Evolutionary conservation across 64 coral and sea anemone species (phyloP).

Genomic region (Pocillopora verrucosa): DNA sequence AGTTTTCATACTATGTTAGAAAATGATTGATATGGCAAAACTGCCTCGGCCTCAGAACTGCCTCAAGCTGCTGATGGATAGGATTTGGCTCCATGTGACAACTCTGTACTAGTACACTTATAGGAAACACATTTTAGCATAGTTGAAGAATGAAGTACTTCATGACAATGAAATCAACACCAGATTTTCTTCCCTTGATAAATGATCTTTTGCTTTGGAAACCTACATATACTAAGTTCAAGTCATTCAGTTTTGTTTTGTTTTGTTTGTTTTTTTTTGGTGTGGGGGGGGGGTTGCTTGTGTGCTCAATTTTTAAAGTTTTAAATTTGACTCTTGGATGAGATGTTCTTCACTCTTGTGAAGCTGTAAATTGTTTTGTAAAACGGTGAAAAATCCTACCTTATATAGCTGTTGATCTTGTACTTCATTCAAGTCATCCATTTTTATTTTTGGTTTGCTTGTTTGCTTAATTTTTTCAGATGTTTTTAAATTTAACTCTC

Average conservation of each 20-base stretch:
- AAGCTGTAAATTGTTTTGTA: too few relatives aligned
- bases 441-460: neutral
- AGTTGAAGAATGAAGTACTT: conserved; percentile 96
- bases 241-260: too few relatives aligned
- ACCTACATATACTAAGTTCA: neutral
- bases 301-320: too few relatives aligned
- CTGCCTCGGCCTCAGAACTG: too few relatives aligned
- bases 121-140: conserved; percentile 95
- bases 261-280: too few relatives aligned
- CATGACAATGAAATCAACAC: conserved; percentile 85
- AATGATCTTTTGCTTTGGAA: conserved; percentile 81
- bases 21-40: conserved; percentile 99
- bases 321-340: too few relatives aligned
- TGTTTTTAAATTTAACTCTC: conserved; percentile 2
- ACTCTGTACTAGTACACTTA: conserved; percentile 95
- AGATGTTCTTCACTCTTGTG: too few relatives aligned
- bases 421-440: neutral
- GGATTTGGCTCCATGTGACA: conserved; percentile 86
- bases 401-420: too few relatives aligned
- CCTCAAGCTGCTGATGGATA: conserved; percentile 86
- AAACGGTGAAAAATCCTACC: too few relatives aligned
- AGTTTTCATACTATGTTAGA: conserved; percentile 99
- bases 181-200: conserved; percentile 73
- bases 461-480: neutral
- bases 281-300: too few relatives aligned